Conservation (phyloP, 2,113 vertebrate genomes). For the Vanacampus margaritifer region DNA sequence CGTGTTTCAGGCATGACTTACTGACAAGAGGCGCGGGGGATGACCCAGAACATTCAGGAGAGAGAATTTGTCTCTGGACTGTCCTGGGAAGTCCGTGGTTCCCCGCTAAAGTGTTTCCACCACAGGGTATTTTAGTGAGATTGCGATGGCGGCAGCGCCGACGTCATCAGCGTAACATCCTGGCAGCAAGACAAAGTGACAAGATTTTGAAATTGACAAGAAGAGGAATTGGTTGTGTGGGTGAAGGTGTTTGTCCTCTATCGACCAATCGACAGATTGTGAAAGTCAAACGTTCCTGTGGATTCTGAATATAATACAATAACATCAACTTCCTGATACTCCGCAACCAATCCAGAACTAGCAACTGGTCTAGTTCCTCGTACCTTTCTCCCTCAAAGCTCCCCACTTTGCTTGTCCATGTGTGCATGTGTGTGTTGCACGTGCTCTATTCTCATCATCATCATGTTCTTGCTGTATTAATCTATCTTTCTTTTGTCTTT, state of each 20-base stretch:
- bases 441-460: conserved; percentile 74
- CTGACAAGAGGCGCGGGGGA: too few species aligned
- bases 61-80: too few species aligned
- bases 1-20: too few species aligned
- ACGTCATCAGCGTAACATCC: background rate
- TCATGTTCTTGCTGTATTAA: conserved; percentile 86
- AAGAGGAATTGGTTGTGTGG: background rate
- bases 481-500: conserved; percentile 87
- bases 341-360: background rate
- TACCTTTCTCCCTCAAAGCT: background rate
- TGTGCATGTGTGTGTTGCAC: conserved; percentile 55
- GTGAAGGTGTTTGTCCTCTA: background rate
- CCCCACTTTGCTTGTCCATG: conserved; percentile 33
- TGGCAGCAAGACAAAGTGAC: background rate
- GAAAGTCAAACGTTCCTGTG: too few species aligned
- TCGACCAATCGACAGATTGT: background rate
- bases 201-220: background rate
- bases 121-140: background rate
- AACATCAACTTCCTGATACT: background rate
- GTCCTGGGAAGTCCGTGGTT: too few species aligned
- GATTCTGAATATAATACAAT: background rate
- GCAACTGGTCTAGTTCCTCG: background rate
- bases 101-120: background rate
- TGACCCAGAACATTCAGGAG: too few species aligned
- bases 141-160: background rate